Base-by-base conservation (phyloP, 2,113 vertebrate genomes). In the Amphilophus citrinellus region DNA sequence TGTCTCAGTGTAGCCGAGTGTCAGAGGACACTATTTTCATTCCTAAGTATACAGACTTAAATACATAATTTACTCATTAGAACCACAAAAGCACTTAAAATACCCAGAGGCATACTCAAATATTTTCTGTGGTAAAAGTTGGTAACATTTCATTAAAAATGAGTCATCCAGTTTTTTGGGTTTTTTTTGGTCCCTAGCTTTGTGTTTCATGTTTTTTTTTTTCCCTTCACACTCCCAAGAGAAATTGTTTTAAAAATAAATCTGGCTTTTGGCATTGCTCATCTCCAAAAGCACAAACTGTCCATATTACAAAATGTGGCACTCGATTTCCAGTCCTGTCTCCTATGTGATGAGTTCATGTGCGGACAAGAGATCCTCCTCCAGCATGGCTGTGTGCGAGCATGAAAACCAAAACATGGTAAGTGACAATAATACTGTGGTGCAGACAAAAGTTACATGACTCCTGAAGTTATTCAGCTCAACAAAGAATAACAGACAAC, bases 171-270 rank as follows among this genome's bases (percentile, higher is more conserved):
- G 50, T 18, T 42, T 53, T 65, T 32, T 47, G 60, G 22, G 22
- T 71, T 61, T 32, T 15, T 27, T 73, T 82, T 75, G 30, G 22
- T 73, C 20, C 47, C 39, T 22, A 7, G 10, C 37, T 7, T 76
- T 65, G 11, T 65, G 35, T 35, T 47, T 77, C 66, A 42, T 80
- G 65, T 20, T 76, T 84, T 87, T 30, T 39, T 79, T 50, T 24
- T 30, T 24, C 37, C 77, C 27, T 58, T 77, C 18, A 6, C 57
- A 61, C 35, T 84, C 68, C 83, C 37, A 63, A 47, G 53, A 84
- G 75, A 66, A 10, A 15, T 10, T 39, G 6, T 61, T 27, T 62
- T 56, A 80, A 82, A 87, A 87, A 89, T 76, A 89, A 79, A 85
- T 82, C 20, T 71, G 32, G 15, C 27, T 77, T 22, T 82, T 71